Evolutionary conservation across 2,113 vertebrate genomes (phyloP).

Genomic region (Gavia stellata): DNA sequence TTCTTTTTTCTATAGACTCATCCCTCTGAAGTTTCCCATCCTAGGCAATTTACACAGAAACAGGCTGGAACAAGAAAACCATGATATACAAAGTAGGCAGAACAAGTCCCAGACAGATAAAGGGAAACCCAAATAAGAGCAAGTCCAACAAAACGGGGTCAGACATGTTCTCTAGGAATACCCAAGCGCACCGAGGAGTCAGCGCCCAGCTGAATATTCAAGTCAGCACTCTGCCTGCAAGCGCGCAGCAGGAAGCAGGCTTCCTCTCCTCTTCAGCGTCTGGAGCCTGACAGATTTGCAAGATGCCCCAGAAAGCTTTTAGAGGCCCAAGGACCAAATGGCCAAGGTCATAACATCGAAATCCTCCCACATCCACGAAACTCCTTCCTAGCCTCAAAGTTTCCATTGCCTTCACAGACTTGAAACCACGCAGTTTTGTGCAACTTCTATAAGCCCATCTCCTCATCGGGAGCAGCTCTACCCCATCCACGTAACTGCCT

Average conservation of each 20-base stretch:
- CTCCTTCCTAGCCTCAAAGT: neutral
- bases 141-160: slow-evolving; percentile 1
- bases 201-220: neutral
- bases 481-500: rapidly evolving
- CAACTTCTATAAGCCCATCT: rapidly evolving
- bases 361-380: neutral
- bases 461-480: neutral
- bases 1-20: neutral
- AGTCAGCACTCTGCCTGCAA: neutral
- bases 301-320: neutral
- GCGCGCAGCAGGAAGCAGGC: neutral
- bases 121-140: slow-evolving; percentile 48
- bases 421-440: neutral
- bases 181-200: neutral
- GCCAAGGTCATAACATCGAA: rapidly evolving
- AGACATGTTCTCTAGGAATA: slow-evolving; percentile 42
- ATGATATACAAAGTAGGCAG: neutral
- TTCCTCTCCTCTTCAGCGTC: neutral
- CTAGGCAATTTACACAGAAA: neutral
- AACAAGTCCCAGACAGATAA: slow-evolving; percentile 23
- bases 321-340: neutral
- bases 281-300: neutral
- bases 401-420: neutral
- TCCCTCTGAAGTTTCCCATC: slow-evolving; percentile 37
- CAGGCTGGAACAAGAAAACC: slow-evolving; percentile 38